phyloP scores from a whole-genome alignment of 2,113 vertebrate genomes.

The Parus major region DNA sequence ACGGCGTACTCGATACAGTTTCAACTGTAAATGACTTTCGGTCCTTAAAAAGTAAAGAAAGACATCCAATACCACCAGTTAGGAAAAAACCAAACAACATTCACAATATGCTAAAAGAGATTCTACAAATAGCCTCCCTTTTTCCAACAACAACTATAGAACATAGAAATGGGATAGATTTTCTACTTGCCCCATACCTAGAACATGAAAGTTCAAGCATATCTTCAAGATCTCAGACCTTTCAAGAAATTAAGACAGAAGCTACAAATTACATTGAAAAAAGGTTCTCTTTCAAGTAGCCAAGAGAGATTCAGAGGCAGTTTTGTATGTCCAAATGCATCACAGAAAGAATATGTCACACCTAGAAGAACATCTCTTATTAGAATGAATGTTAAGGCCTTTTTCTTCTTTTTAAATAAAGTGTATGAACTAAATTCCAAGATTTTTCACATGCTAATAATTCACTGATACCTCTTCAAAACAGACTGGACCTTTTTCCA shows the following conservation, averaged over 20 bases:
- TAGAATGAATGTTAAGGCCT: not conserved
- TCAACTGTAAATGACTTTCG: conserved; percentile 80
- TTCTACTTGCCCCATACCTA: not conserved
- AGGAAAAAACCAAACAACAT: not conserved
- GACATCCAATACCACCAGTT: not conserved
- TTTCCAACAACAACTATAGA: not conserved
- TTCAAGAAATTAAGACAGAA: not conserved
- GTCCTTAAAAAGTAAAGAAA: conserved; percentile 77
- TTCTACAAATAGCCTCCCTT: not conserved
- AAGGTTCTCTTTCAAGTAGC: not conserved
- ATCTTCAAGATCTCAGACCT: not conserved
- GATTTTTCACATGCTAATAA: not conserved
- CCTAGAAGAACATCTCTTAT: not conserved
- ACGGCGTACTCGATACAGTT: conserved; percentile 88
- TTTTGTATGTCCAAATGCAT: not conserved
- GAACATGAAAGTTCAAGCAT: not conserved
- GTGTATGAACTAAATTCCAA: not conserved
- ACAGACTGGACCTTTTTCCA: not conserved
- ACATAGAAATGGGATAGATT: not conserved
- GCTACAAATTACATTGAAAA: not conserved
- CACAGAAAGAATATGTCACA: not conserved
- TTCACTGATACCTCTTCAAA: not conserved
- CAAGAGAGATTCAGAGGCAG: not conserved
- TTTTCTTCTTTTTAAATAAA: not conserved
- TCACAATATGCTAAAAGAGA: not conserved